A percentile compares a stretch with the other conserved stretches of the same genome.
Conservation (phyloP, 2,113 vertebrate species). For the Holacanthus passer region DNA sequence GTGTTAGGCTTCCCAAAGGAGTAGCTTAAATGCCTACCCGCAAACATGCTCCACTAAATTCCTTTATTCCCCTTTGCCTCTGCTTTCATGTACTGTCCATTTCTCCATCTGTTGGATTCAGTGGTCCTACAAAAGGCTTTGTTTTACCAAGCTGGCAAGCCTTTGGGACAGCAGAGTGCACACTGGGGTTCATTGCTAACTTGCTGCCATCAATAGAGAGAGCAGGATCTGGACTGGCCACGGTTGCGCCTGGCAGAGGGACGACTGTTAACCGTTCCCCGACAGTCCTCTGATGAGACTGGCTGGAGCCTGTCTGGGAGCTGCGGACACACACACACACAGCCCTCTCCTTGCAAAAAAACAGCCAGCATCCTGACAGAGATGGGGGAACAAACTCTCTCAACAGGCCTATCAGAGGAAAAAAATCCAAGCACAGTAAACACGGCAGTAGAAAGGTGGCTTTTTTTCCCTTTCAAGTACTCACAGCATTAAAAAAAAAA, state of each 20-base stretch:
- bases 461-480: conserved; percentile 12
- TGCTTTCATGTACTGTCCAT: conserved; percentile 83
- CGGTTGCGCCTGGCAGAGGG: conserved; percentile 54
- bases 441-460: conserved; percentile 1
- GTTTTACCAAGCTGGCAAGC: conserved; percentile 80
- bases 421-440: conserved; percentile 12
- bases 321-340: conserved; percentile 34
- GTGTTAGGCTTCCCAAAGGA: conserved; percentile 77
- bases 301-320: conserved; percentile 54
- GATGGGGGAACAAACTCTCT: conserved; percentile 42
- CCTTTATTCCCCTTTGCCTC: conserved; percentile 73
- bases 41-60: conserved; percentile 73
- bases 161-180: conserved; percentile 63
- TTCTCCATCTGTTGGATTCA: conserved; percentile 84
- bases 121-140: conserved; percentile 82
- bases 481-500: not conserved
- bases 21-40: conserved; percentile 67
- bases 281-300: conserved; percentile 49
- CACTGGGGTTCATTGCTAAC: conserved; percentile 69
- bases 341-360: conserved; percentile 28
- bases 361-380: conserved; percentile 38
- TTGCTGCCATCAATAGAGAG: conserved; percentile 67
- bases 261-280: conserved; percentile 41
- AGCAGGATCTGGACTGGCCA: conserved; percentile 57
- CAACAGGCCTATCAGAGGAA: conserved; percentile 23